Evolutionary conservation across 2,888 invertebrate genomes (phyloP).

Genomic region (Chydorus sphaericus): DNA sequence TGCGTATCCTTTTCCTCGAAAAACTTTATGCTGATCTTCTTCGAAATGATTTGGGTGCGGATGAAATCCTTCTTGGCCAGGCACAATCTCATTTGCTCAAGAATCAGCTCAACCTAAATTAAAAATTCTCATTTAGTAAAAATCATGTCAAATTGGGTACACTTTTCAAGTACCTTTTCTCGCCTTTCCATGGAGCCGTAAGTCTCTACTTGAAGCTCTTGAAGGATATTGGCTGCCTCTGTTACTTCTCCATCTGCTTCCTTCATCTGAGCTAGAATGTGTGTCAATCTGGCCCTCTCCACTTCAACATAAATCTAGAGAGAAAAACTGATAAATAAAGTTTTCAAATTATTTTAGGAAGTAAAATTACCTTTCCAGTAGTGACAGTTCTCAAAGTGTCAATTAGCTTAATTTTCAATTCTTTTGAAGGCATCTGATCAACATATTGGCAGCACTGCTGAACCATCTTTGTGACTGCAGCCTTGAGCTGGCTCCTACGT

Average conservation of each 20-base stretch:
- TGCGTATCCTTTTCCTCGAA: constrained; percentile 72
- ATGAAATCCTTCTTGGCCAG: constrained; percentile 89
- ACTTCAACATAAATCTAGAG: constrained; percentile 94
- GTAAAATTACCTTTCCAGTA: constrained; percentile 63
- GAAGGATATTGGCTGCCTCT: constrained; percentile 84
- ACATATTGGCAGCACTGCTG: constrained; percentile 89
- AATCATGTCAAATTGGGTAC: background rate
- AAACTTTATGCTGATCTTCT: constrained; percentile 93
- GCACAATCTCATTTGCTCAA: constrained; percentile 97
- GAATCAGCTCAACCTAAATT: constrained; percentile 62
- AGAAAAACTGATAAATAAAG: background rate
- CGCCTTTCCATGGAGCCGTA: constrained; percentile 97
- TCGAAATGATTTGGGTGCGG: constrained; percentile 95
- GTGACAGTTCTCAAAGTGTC: constrained; percentile 89
- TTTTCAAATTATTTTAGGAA: background rate
- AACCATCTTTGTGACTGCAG: constrained; percentile 92
- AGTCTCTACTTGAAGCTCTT: constrained; percentile 92
- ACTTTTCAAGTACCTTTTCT: constrained; percentile 50
- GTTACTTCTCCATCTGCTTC: constrained; percentile 44
- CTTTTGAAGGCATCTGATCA: constrained; percentile 79
- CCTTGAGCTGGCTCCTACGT: constrained; percentile 87
- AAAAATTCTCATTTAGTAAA: background rate
- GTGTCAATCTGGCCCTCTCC: constrained; percentile 88
- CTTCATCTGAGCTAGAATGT: constrained; percentile 40
- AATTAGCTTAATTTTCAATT: constrained; percentile 81